phyloP scores from a whole-genome alignment of 2,888 invertebrate genomes.

The Oxycera nigricornis region DNA sequence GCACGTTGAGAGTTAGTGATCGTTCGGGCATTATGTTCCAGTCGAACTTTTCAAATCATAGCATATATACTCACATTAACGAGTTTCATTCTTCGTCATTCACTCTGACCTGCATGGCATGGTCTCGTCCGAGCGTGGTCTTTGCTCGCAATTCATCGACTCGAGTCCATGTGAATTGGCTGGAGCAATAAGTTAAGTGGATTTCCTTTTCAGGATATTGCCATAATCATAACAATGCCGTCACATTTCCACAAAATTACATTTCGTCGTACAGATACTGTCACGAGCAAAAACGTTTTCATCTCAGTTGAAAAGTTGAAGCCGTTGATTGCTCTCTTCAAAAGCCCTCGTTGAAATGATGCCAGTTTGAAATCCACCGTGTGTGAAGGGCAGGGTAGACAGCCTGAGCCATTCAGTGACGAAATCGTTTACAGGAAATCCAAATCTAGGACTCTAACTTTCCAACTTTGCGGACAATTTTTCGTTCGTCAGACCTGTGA shows the following conservation, averaged over 20 bases:
- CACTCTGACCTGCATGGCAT: neutral
- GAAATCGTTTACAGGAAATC: neutral
- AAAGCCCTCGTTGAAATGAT: neutral
- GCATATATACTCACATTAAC: constrained; percentile 12
- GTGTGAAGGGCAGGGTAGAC: neutral
- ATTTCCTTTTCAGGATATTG: constrained; percentile 35
- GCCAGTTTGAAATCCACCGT: neutral
- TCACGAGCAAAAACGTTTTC: constrained; percentile 26
- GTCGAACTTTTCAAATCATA: constrained; percentile 30
- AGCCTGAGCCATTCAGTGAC: neutral
- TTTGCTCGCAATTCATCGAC: neutral
- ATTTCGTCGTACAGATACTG: constrained; percentile 33
- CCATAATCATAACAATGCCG: constrained; percentile 30
- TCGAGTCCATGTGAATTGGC: neutral
- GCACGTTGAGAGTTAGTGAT: too few relatives aligned
- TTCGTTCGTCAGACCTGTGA: neutral
- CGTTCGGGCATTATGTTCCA: neutral
- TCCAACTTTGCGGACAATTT: neutral
- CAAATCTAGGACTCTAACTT: neutral
- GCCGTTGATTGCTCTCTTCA: constrained; percentile 30
- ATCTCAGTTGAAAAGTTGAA: constrained; percentile 27
- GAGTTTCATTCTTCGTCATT: constrained; percentile 23
- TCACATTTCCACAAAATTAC: constrained; percentile 39
- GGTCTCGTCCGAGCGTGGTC: neutral
- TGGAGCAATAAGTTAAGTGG: constrained; percentile 36